These are phyloP conservation scores for Loris lydekkerianus DNA, from an alignment of 2,797 vertebrate species.

Conservation along the genomic window DNA sequence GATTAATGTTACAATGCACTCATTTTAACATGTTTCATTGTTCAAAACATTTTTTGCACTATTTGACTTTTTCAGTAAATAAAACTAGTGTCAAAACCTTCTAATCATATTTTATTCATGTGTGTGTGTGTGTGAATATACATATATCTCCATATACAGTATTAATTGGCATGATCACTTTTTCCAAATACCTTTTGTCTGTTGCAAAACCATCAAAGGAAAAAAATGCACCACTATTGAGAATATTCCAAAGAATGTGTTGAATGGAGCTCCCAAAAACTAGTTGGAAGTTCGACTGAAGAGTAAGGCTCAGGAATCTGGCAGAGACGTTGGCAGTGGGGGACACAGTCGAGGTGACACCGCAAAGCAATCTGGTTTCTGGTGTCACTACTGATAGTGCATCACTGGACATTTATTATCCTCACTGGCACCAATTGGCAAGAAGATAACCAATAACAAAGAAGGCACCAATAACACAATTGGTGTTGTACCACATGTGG, in stretches of 20 bases:
- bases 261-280: background rate
- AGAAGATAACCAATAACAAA: too few species aligned
- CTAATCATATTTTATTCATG: background rate
- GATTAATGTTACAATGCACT: conserved; percentile 47
- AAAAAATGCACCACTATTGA: background rate
- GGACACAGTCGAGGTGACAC: background rate
- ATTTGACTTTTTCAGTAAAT: conserved; percentile 31
- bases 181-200: conserved; percentile 53
- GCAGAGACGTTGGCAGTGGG: background rate
- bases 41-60: conserved; percentile 50
- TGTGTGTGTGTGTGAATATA: background rate
- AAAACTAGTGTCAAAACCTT: conserved; percentile 6
- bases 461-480: too few species aligned
- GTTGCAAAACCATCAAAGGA: conserved; percentile 47
- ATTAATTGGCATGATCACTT: background rate
- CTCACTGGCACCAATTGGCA: background rate
- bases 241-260: conserved; percentile 11
- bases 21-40: conserved; percentile 30
- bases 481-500: background rate
- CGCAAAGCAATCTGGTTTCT: background rate
- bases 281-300: background rate
- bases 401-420: background rate
- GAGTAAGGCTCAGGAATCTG: background rate
- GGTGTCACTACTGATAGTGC: background rate
- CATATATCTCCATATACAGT: background rate